These are phyloP conservation scores for Oxyura jamaicensis DNA, from an alignment of 2,113 vertebrate genomes.

Conservation along the genomic window DNA sequence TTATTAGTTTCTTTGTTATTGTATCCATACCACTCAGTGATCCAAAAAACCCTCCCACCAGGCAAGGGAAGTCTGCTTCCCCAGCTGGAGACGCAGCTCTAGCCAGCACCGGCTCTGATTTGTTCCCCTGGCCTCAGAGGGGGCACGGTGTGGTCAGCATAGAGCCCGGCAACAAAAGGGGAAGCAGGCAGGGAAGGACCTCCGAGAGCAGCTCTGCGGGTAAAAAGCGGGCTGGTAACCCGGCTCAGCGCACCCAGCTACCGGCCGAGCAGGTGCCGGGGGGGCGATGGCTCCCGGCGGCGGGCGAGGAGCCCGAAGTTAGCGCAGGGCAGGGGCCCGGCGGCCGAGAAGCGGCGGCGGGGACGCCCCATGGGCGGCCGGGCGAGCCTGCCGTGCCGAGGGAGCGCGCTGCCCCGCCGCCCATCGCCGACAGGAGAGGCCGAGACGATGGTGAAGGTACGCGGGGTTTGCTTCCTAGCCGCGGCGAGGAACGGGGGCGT, in stretches of 20 bases:
- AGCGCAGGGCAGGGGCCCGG: background rate
- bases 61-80: slow-evolving; percentile 16
- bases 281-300: background rate
- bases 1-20: background rate
- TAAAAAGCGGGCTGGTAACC: background rate
- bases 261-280: background rate
- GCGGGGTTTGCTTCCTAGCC: background rate
- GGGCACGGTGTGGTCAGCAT: background rate
- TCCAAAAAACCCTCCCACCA: slow-evolving; percentile 63
- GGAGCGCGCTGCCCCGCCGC: background rate
- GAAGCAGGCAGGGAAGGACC: background rate
- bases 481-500: background rate
- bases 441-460: background rate
- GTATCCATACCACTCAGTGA: slow-evolving; percentile 13
- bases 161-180: background rate
- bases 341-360: background rate
- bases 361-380: background rate
- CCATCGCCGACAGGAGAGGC: background rate
- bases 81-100: slow-evolving; percentile 4
- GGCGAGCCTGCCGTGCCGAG: background rate
- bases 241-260: background rate
- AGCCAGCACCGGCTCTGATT: background rate
- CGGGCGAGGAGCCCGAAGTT: background rate
- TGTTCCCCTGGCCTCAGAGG: background rate
- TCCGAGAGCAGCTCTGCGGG: background rate